These are phyloP conservation scores for Acrocephalus arundinaceus DNA, from an alignment of 2,113 vertebrate species.

Conservation along the genomic window DNA sequence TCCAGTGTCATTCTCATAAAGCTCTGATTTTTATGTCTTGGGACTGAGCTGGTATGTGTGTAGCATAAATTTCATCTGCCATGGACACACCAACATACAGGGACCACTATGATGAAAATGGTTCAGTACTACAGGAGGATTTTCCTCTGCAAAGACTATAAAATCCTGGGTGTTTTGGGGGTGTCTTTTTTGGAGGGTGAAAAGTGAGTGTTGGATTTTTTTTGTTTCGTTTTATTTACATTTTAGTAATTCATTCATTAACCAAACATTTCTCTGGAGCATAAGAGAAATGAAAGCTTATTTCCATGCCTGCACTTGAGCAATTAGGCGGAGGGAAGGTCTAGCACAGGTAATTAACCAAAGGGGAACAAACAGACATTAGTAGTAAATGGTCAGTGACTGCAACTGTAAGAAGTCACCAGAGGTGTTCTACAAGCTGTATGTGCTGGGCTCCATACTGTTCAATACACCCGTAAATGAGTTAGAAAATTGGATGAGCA, in stretches of 20 bases:
- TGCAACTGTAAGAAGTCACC: neutral
- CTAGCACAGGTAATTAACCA: neutral
- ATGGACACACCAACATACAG: neutral
- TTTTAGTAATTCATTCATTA: neutral
- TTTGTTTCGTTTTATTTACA: neutral
- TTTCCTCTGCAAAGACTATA: neutral
- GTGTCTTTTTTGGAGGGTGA: accelerated
- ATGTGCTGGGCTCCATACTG: neutral
- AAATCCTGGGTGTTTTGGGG: neutral
- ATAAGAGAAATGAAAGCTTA: neutral
- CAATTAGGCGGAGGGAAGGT: neutral
- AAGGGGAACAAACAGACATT: neutral
- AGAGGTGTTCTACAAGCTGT: neutral
- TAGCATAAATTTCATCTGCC: neutral
- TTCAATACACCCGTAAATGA: neutral
- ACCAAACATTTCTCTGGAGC: neutral
- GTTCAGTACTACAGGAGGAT: neutral
- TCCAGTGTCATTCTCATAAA: neutral
- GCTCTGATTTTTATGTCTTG: neutral
- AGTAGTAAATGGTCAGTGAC: neutral
- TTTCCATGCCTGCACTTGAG: neutral
- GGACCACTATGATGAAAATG: neutral
- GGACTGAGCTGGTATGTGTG: neutral
- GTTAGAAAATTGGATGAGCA: neutral
- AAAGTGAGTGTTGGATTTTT: neutral